Evolutionary conservation across 2,888 invertebrate species (phyloP), one percentile per base, ranked within the genome.

Genomic region (Cetonia aurata): DNA sequence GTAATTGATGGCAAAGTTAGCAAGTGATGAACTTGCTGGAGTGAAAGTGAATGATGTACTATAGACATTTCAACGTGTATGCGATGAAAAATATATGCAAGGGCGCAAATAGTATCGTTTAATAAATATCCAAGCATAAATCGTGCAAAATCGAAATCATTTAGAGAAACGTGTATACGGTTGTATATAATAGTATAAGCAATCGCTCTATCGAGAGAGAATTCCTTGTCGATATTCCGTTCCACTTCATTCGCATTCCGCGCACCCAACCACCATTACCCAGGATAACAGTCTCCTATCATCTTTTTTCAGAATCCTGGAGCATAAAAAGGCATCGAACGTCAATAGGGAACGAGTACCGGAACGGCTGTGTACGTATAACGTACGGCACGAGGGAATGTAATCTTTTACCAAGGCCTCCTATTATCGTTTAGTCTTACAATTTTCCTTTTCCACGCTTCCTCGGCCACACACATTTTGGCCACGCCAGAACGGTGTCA

Each of bases 181-280:
- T 33, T 56, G 56, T 33, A 48, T 72, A 71, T 46, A 60, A 25
- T 1, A 60, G 60, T 25, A 25, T 60, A 71, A 56, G 72, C 72
- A 74, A 72, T 74, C 69, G 69, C 72, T 75, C 72, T 71, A 74
- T 75, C 75, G 71, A 70, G 25, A 25, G 25, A 25, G 70, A 56
- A 59, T 72, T 72, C 53, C 70, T 71, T 72, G 73, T 71, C 73
- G 72, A 75, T 75, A 73, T 75, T 71, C 72, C 71, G 71, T 71
- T 72, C 70, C 73, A 70, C 70, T 73, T 75, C 73, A 73, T 75
- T 70, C 72, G 62, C 71, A 72, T 75, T 70, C 72, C 70, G 52
- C 56, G 56, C 72, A 46, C 48, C 74, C 57, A 56, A 66, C 69
- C 37, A 62, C 73, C 72, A 74, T 74, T 74, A 74, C 25, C n/a